A percentile compares a stretch with the other conserved stretches of the same genome.
These are phyloP conservation scores for Synergus umbraculus DNA, from an alignment of 2,888 invertebrate genomes.

Conservation along the genomic window DNA sequence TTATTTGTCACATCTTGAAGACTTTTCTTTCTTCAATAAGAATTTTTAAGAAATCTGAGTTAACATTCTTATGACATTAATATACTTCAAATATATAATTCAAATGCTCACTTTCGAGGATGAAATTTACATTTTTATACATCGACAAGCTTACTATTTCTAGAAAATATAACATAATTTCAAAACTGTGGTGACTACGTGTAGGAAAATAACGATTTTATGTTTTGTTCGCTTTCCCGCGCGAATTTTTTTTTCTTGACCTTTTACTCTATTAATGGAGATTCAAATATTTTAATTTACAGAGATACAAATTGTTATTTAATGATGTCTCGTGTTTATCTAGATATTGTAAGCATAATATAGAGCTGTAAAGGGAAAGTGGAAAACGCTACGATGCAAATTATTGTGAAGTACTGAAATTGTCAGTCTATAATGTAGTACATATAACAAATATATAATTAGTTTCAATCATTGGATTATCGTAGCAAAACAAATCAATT, in stretches of 20 bases:
- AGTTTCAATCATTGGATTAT: slow-evolving; percentile 1
- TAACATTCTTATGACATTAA: background rate
- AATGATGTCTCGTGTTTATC: background rate
- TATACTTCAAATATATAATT: slow-evolving; percentile 12
- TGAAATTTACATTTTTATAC: slow-evolving; percentile 23
- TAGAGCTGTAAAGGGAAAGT: background rate
- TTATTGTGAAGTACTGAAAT: background rate
- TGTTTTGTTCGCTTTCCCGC: slow-evolving; percentile 1
- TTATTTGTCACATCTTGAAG: slow-evolving; percentile 16
- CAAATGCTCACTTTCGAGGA: background rate
- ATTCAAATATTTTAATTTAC: background rate
- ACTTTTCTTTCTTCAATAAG: slow-evolving; percentile 16
- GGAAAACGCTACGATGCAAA: background rate
- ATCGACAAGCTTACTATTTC: slow-evolving; percentile 15
- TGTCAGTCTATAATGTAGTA: background rate
- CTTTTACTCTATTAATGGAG: background rate
- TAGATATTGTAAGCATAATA: background rate
- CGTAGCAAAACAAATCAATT: slow-evolving; percentile 1
- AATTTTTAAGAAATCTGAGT: slow-evolving; percentile 1
- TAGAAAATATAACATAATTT: background rate
- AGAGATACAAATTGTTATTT: background rate
- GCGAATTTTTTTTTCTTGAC: background rate
- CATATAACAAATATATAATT: background rate
- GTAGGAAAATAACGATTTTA: slow-evolving; percentile 8
- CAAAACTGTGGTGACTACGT: slow-evolving; percentile 2